Percentiles rank a stretch among this genome's conserved stretches.
Evolutionary conservation across 2,888 invertebrate genomes (phyloP).

Genomic region (Scelioninae gen. 1): DNA sequence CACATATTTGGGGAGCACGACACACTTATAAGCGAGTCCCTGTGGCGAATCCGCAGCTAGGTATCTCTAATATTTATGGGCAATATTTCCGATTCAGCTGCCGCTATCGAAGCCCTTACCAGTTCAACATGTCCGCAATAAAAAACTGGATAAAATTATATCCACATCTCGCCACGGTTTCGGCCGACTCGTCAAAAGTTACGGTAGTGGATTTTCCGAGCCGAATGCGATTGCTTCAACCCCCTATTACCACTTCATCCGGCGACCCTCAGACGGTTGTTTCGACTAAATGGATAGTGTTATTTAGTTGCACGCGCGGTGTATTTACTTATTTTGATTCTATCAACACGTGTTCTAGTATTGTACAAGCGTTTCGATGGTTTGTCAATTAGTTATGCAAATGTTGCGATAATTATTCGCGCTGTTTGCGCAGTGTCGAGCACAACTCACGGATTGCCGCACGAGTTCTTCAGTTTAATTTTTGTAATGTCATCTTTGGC

Average conservation of each 20-base stretch:
- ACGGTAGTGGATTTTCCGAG: constrained; percentile 72
- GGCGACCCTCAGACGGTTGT: constrained; percentile 62
- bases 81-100: too few relatives aligned
- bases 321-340: constrained; percentile 68
- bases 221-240: constrained; percentile 28
- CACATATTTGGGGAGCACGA: too few relatives aligned
- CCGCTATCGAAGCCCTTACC: too few relatives aligned
- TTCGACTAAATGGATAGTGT: constrained; percentile 60
- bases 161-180: constrained; percentile 81
- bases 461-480: too few relatives aligned
- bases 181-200: constrained; percentile 82
- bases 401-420: constrained; percentile 55
- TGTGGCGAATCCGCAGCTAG: too few relatives aligned
- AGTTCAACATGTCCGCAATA: constrained; percentile 84
- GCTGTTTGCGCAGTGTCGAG: constrained; percentile 32
- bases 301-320: constrained; percentile 62
- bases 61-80: too few relatives aligned
- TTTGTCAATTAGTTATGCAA: constrained; percentile 60
- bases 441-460: too few relatives aligned
- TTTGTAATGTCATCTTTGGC: constrained; percentile 10
- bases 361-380: constrained; percentile 49
- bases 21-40: too few relatives aligned
- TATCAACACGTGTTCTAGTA: constrained; percentile 46
- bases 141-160: constrained; percentile 84
- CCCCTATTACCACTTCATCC: constrained; percentile 66